Evolutionary conservation across 2,113 vertebrate species (phyloP), one percentile per base, ranked within the genome.

Genomic region (Cyanistes caeruleus): DNA sequence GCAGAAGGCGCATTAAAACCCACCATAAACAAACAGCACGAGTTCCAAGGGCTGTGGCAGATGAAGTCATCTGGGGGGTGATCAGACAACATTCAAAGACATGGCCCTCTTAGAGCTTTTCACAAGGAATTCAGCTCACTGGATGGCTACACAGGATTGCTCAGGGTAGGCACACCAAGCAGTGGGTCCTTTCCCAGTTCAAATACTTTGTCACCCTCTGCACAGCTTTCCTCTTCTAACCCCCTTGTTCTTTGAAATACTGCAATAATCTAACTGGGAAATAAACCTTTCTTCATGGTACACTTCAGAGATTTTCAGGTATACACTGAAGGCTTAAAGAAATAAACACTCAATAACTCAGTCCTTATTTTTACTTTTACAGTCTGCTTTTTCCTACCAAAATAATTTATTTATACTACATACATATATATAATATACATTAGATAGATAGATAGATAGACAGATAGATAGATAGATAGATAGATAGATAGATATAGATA

Each of bases 31-130:
- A 81, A 82, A 52, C 24, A 73, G 43, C 44, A 27, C 14, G 2
- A 13, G 27, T 37, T 90, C 37, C 55, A 62, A 69, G 55, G 8
- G 23, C 64, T 43, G 15, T 8, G 18, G 59, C 44, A 51, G 68
- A 31, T 5, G 10, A 35, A 74, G 51, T 23, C 27, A 27, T 23
- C 6, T n/a, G 30, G 28, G 22, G 11, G 23, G 23, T 14, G 15
- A 63, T 31, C 31, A 39, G 58, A 31, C 5, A 76, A 27, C 0
- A 0, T 30, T 53, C 16, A 33, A 67, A 70, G 79, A 9, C 0
- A 2, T 5, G 12, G 25, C 15, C 28, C 23, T 60, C 28, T 41
- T 0, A 0, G n/a, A 23, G 41, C 12, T 67, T 51, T 60, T 24
- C 53, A 15, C 39, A 39, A 27, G 52, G 48, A 63, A 51, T 53